A percentile compares a stretch with the other conserved stretches of the same genome.
Evolutionary conservation across 2,113 vertebrate species (phyloP).

Genomic region (Phalacrocorax brasilianus): DNA sequence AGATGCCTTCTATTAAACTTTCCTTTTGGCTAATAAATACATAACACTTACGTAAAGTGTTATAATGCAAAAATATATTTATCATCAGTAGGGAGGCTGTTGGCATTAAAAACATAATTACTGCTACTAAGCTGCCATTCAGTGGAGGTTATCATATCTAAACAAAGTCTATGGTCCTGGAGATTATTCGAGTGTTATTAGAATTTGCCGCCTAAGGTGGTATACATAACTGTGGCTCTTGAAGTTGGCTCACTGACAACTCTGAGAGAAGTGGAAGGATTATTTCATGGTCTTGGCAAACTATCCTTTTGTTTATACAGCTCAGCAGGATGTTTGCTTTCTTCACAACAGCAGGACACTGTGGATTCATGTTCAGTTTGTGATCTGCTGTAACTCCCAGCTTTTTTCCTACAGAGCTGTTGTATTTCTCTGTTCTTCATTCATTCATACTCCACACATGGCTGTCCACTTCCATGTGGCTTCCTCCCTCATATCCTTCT

Average conservation of each 20-base stretch:
- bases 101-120: not conserved
- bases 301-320: constrained; percentile 23
- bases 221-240: not conserved
- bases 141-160: constrained; percentile 7
- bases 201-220: not conserved
- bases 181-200: not conserved
- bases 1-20: not conserved
- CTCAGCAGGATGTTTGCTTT: constrained; percentile 20
- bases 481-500: not conserved
- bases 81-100: not conserved
- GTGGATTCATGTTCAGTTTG: not conserved
- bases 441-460: not conserved
- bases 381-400: not conserved
- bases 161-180: not conserved
- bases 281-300: not conserved
- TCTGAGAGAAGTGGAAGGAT: not conserved
- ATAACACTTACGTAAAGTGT: not conserved
- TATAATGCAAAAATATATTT: not conserved
- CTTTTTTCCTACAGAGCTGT: not conserved
- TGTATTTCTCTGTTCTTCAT: not conserved
- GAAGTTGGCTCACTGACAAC: not conserved
- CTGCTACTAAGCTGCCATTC: not conserved
- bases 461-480: not conserved
- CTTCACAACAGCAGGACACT: not conserved
- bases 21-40: constrained; percentile 4